phyloP scores from a whole-genome alignment of 2,113 vertebrate species.

The Grantiella picta region DNA sequence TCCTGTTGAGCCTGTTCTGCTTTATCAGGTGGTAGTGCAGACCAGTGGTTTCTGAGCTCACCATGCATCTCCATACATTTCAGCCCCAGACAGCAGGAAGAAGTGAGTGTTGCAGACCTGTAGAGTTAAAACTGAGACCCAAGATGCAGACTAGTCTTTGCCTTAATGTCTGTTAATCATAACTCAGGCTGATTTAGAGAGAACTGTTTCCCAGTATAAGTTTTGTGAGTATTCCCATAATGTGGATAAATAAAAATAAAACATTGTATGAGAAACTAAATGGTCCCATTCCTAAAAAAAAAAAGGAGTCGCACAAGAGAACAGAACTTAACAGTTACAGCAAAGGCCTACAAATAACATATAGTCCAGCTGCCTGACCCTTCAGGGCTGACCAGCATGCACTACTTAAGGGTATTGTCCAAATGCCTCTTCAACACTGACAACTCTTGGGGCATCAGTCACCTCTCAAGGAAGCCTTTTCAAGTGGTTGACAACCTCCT shows the following conservation, averaged over 20 bases:
- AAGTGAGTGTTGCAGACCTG: neutral
- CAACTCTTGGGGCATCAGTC: too few species aligned
- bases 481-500: rapidly evolving
- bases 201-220: neutral
- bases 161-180: neutral
- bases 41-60: neutral
- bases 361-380: neutral
- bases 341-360: neutral
- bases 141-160: neutral
- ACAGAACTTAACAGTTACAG: neutral
- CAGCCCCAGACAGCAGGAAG: neutral
- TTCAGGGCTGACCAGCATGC: neutral
- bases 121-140: neutral
- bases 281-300: neutral
- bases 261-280: neutral
- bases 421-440: neutral
- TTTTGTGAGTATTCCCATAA: neutral
- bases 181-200: neutral
- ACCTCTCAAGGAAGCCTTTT: neutral
- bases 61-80: neutral
- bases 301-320: neutral
- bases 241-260: neutral
- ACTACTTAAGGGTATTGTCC: neutral
- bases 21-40: neutral
- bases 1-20: neutral